Evolutionary conservation across 1,140 invertebrate species (phyloP), one percentile per base, ranked within the genome.

Genomic region (Lethrus apterus): DNA sequence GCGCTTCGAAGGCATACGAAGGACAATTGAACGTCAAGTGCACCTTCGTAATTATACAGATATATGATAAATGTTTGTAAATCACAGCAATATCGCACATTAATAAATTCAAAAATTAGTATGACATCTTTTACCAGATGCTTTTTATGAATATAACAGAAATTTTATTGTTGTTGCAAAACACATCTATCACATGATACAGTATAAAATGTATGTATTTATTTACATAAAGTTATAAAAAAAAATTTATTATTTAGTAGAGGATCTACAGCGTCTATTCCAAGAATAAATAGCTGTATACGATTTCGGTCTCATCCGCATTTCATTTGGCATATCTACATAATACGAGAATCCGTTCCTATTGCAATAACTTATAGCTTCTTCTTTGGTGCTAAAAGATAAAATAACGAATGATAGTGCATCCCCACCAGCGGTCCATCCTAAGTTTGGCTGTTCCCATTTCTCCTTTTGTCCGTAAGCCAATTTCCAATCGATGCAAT

Each of bases 271-370:
- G 11, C 40, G 8, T 14, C n/a, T 26, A 30, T 42, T 42, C 40
- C 40, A 42, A 4, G 40, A 15, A 29, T 26, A 42, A 29, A 26
- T 42, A 14, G 10, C 2, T 4, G 21, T 4, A 17, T 42, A 42
- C 0, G 21, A 9, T 19, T 19, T 42, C 9, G 9, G 3, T 29
- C 18, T 29, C 4, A 13, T 8, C 10, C 3, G n/a, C n/a, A 4
- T 23, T 3, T 21, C 20, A 3, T 42, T 14, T 7, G 40, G 40
- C 17, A 19, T 29, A 30, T 42, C 40, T 1, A 42, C 40, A 17
- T 42, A 42, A 26, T 42, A 42, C 24, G 24, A 21, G 14, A 19
- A 42, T 15, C 21, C 23, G 14, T 42, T 42, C 8, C 14, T 42
- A 7, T 42, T 8, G 17, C 40, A 42, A 15, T 26, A 13, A 7